A percentile compares a stretch with the other conserved stretches of the same genome.
Conservation (phyloP, 2,797 vertebrate species). For the Pyrocephalus nanus region DNA sequence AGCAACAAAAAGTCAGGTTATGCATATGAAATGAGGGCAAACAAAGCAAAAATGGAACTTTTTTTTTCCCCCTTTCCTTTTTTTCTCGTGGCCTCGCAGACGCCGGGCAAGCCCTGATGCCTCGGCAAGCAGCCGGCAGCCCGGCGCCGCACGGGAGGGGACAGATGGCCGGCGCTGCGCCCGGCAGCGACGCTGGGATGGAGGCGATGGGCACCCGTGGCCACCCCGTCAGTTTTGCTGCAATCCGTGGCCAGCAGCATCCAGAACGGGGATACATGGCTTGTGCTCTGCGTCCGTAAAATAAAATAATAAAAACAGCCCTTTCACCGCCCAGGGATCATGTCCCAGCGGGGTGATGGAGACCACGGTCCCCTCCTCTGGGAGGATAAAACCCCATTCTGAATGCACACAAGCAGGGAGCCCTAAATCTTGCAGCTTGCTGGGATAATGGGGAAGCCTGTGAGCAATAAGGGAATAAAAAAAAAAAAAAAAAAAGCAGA, state of each 20-base stretch:
- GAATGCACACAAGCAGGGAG: neutral
- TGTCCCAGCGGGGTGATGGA: rapidly evolving
- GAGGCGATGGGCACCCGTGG: neutral
- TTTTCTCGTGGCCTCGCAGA: constrained; percentile 11
- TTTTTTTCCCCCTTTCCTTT: neutral
- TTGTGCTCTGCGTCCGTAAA: rapidly evolving
- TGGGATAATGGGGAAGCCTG: neutral
- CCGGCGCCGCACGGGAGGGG: constrained; percentile 52
- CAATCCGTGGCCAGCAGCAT: neutral
- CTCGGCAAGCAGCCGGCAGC: constrained; percentile 68
- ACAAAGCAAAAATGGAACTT: constrained; percentile 59
- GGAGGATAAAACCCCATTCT: neutral
- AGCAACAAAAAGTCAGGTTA: neutral
- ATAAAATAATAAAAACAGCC: neutral
- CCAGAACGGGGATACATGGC: rapidly evolving
- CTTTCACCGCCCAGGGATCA: neutral
- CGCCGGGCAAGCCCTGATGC: constrained; percentile 49
- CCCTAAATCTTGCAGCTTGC: neutral
- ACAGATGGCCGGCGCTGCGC: constrained; percentile 74
- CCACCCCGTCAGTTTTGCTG: neutral
- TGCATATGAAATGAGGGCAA: neutral
- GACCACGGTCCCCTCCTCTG: neutral
- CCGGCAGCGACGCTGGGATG: neutral
- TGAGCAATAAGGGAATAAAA: neutral
- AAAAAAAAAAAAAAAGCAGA: neutral